Base-by-base conservation (phyloP, 2,888 invertebrate species). In the Drosophila conformis region DNA sequence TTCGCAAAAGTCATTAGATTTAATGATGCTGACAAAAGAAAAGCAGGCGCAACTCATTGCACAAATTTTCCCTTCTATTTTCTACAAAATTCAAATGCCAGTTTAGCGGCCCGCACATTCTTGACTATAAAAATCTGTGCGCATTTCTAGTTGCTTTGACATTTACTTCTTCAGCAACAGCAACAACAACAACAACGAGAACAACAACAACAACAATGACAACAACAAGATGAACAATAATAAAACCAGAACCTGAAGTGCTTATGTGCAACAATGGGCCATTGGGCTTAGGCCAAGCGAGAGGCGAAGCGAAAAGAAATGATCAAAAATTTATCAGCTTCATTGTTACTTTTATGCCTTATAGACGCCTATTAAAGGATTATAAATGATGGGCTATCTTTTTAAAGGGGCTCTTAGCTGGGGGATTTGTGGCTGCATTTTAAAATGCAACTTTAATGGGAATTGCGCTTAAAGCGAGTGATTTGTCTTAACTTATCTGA, bases 301-400 rank as follows among this genome's bases (percentile, higher is more conserved):
- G 38, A 49, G 49, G 51, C 48, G n/a, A 52, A 25, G n/a, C 31
- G 31, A 15, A 52, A 62, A 53, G 69, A 77, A 77, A 78, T 67
- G 80, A 68, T 62, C 67, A 40, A 56, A 71, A 80, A 78, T 80
- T 80, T 78, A 80, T 78, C 78, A 78, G 80, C 56, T 66, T 62
- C 76, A 71, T 78, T 78, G 78, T 78, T 76, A 60, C 46, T 58
- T 78, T 78, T 65, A 72, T 78, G 68, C 60, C 74, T 78, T 73
- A 73, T 78, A 83, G 77, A 69, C 61, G 78, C 75, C 90, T 73
- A 89, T 87, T 89, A 90, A 89, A 83, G 89, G 90, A 89, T 87
- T 90, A 89, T 84, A 87, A 89, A 78, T 74, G 69, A 68, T 69
- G 69, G 68, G 78, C 73, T 58, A 71, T 54, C 59, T 60, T 63